These are phyloP conservation scores for Zeuzera pyrina DNA, from an alignment of 2,888 invertebrate species.

Conservation along the genomic window DNA sequence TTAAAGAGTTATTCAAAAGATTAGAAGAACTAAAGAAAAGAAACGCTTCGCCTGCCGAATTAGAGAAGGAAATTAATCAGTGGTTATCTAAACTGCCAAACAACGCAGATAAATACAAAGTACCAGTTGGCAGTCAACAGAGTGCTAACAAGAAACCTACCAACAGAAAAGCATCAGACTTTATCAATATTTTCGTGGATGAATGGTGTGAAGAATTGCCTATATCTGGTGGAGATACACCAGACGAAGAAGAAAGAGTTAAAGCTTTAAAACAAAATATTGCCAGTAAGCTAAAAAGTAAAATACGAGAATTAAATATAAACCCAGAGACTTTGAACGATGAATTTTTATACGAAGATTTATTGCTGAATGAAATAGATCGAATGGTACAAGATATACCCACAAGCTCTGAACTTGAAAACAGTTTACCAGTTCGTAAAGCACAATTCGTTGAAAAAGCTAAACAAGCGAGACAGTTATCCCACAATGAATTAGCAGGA, in stretches of 20 bases:
- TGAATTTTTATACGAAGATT: slow-evolving; percentile 28
- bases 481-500: slow-evolving; percentile 24
- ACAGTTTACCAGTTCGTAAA: slow-evolving; percentile 19
- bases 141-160: too few relatives aligned
- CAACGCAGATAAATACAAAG: too few relatives aligned
- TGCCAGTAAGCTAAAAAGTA: slow-evolving; percentile 24
- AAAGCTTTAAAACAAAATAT: slow-evolving; percentile 26
- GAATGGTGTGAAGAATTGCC: slow-evolving; percentile 28
- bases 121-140: too few relatives aligned
- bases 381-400: slow-evolving; percentile 21
- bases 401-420: slow-evolving; percentile 14
- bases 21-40: too few relatives aligned
- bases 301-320: slow-evolving; percentile 34
- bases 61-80: too few relatives aligned
- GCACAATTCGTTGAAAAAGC: slow-evolving; percentile 24
- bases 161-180: slow-evolving; percentile 19
- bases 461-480: slow-evolving; percentile 22
- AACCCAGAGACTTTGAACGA: slow-evolving; percentile 35
- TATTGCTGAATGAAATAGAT: slow-evolving; percentile 32
- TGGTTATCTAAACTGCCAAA: too few relatives aligned
- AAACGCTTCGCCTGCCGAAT: too few relatives aligned
- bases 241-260: slow-evolving; percentile 17
- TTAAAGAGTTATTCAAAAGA: slow-evolving; percentile 14
- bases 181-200: slow-evolving; percentile 23
- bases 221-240: slow-evolving; percentile 15